Base-by-base conservation (phyloP, 1,140 invertebrate genomes). In the Zaprionus lachaisei region DNA sequence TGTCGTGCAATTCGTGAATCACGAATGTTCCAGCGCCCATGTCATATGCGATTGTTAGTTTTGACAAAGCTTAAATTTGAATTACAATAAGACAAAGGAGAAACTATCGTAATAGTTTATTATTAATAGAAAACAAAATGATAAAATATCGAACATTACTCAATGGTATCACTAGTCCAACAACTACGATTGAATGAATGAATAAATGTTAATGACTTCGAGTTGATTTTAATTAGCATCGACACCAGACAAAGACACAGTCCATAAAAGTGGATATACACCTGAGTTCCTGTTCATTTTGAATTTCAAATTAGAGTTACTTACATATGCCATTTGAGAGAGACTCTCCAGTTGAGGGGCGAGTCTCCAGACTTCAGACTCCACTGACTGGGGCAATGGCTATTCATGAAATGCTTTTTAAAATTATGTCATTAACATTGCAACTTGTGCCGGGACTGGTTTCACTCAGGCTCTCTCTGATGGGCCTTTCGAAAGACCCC, bases 371-470 rank as follows among this genome's bases (percentile, higher is more conserved):
- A 66, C 31, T 41, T 37, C 44, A 24, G 20, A 37, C 31, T 55
- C 58, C 22, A 66, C 28, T 41, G 28, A 37, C 31, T 57, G 58
- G 61, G 49, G 62, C 64, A 86, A 67, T 76, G 84, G 67, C 81
- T 81, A 83, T 86, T 86, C 79, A 89, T 89, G 77, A 83, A 87
- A 83, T 74, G 77, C 83, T 86, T 83, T 86, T 83, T 78, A 54
- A 83, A 84, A 87, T 87, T 87, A 87, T 87, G 83, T 89, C 83
- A 87, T 87, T 87, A 87, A 87, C 84, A 87, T 87, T 87, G 83
- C 83, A 70, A 75, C 77, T 79, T 64, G 80, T 65, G 65, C 70
- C 64, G 61, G 54, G 84, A 89, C 83, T 81, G 81, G 84, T 89
- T 83, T 73, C 26, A 49, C 44, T 70, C 66, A 12, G 63, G 37